Conservation (phyloP, 1,140 invertebrate species). For the Calycopis cecrops region DNA sequence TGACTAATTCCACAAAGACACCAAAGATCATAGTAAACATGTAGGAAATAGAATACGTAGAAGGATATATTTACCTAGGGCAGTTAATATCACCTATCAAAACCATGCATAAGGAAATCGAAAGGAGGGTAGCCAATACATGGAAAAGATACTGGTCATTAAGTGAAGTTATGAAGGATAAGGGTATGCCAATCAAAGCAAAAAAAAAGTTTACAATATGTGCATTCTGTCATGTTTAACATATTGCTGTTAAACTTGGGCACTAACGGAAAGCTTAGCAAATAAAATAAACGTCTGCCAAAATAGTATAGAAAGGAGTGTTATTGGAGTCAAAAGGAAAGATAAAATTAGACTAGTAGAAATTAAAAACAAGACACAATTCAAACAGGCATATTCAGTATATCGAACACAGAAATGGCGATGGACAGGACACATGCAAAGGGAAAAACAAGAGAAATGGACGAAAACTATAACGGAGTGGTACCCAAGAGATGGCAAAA, state of each 20-base stretch:
- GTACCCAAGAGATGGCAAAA: not conserved
- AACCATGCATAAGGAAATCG: conserved; percentile 3
- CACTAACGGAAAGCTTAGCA: too few relatives aligned
- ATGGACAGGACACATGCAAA: not conserved
- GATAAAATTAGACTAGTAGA: not conserved
- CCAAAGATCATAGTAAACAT: not conserved
- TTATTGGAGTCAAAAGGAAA: not conserved
- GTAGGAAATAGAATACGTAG: conserved; percentile 8
- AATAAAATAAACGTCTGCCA: not conserved
- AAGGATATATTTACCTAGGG: not conserved
- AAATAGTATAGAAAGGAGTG: conserved; percentile 6
- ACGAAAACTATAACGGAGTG: too few relatives aligned
- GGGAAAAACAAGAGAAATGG: not conserved
- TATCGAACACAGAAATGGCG: too few relatives aligned
- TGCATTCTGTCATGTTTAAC: too few relatives aligned
- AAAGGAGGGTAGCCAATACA: conserved; percentile 18
- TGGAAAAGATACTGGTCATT: conserved; percentile 22
- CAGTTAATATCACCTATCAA: not conserved
- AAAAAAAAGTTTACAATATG: too few relatives aligned
- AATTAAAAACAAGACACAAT: not conserved
- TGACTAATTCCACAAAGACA: not conserved
- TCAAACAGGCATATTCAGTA: not conserved
- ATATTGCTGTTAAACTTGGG: too few relatives aligned
- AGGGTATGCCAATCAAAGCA: not conserved
- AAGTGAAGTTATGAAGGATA: conserved; percentile 18